Evolutionary conservation across 2,888 invertebrate species (phyloP).

Genomic region (Cyclophora punctaria): DNA sequence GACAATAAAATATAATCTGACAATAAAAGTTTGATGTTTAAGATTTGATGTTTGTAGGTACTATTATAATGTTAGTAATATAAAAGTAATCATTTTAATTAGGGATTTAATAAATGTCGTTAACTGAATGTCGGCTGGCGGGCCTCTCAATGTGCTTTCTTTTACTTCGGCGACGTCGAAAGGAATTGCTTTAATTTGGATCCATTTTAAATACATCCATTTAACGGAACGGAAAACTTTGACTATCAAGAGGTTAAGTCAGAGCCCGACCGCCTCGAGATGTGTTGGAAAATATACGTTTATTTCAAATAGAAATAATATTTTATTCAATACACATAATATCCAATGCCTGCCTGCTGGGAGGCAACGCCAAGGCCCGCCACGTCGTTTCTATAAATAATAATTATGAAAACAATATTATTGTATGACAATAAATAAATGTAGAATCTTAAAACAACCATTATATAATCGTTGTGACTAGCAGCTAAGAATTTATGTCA

Average conservation of each 20-base stretch:
- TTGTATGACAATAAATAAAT: background rate
- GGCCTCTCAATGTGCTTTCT: conserved; percentile 18
- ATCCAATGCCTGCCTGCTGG: no score
- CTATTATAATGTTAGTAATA: conserved; percentile 27
- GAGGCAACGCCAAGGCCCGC: background rate
- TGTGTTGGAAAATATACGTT: background rate
- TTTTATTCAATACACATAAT: no score
- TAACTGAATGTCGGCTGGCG: conserved; percentile 20
- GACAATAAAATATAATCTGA: conserved; percentile 50
- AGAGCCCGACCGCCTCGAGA: conserved; percentile 41
- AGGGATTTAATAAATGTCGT: conserved; percentile 23
- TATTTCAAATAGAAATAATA: no score
- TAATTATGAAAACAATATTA: conserved; percentile 11
- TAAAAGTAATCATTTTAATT: conserved; percentile 26
- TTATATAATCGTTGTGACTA: conserved; percentile 61
- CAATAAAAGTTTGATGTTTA: conserved; percentile 44
- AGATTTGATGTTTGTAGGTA: conserved; percentile 49
- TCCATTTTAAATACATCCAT: conserved; percentile 1
- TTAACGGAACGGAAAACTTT: conserved; percentile 1
- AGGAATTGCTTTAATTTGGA: background rate
- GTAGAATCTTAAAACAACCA: background rate
- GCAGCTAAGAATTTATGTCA: conserved; percentile 54
- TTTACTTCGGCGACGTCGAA: conserved; percentile 21
- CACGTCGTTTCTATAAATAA: background rate
- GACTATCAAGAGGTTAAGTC: conserved; percentile 27